These are phyloP conservation scores for Ciconia boyciana DNA, from an alignment of 2,113 vertebrate genomes.

Conservation along the genomic window DNA sequence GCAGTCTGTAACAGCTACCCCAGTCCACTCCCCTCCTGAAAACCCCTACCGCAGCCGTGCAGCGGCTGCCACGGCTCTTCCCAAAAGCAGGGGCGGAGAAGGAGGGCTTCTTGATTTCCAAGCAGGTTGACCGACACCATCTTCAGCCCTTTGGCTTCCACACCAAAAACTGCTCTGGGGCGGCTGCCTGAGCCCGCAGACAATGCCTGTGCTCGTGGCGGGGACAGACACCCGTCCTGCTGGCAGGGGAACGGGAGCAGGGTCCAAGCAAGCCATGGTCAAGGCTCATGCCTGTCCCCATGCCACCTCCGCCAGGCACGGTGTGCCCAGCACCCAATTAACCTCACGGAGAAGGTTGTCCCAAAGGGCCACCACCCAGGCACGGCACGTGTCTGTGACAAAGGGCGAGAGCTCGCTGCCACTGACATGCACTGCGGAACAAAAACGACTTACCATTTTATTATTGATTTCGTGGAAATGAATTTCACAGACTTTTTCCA, in stretches of 20 bases:
- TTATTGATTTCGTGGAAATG: constrained; percentile 99
- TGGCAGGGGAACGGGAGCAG: not conserved
- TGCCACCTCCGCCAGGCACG: accelerated
- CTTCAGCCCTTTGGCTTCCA: not conserved
- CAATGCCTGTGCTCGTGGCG: accelerated
- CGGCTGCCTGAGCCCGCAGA: not conserved
- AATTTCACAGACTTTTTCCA: constrained; percentile 99
- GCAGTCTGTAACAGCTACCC: too few species aligned
- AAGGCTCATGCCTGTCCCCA: not conserved
- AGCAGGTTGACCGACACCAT: not conserved
- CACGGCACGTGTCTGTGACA: accelerated
- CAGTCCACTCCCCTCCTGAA: not conserved
- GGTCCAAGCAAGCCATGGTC: not conserved
- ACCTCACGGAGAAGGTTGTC: not conserved
- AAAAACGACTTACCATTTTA: constrained; percentile 95
- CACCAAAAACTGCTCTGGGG: not conserved
- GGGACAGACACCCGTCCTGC: not conserved
- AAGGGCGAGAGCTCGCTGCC: not conserved
- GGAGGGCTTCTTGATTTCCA: not conserved
- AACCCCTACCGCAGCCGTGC: accelerated
- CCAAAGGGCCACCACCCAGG: not conserved
- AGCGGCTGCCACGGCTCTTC: accelerated
- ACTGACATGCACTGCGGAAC: accelerated
- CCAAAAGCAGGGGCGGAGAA: too few species aligned
- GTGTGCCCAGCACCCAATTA: not conserved